These are phyloP conservation scores for Cliona cf. orientalis DNA, from an alignment of 37 sponge, comb jelly and placozoan genomes.

Conservation along the genomic window DNA sequence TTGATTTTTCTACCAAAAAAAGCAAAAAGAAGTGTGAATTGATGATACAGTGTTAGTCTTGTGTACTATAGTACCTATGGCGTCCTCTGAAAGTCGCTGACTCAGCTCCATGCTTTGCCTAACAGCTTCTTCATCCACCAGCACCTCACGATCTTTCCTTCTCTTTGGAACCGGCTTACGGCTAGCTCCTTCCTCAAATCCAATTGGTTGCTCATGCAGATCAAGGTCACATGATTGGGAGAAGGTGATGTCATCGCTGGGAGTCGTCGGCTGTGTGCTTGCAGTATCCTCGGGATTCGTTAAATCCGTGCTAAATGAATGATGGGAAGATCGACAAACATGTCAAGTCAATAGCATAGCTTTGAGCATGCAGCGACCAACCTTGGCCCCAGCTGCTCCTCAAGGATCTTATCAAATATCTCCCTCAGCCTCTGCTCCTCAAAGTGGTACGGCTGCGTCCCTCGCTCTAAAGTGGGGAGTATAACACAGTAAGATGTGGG, in stretches of 20 bases:
- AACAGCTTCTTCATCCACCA: slow-evolving; percentile 43
- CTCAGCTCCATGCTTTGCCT: slow-evolving; percentile 49
- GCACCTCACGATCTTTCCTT: neutral
- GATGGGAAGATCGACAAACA: neutral
- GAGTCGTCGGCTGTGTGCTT: neutral
- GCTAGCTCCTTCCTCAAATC: neutral
- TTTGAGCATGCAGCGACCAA: neutral
- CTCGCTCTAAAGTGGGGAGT: neutral
- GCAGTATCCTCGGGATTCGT: neutral
- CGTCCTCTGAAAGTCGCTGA: slow-evolving; percentile 38
- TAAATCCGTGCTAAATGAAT: too few species aligned
- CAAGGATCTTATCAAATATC: slow-evolving; percentile 7
- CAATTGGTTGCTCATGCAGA: slow-evolving; percentile 4
- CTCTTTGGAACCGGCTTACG: neutral
- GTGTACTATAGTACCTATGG: slow-evolving; percentile 29
- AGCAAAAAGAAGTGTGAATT: neutral
- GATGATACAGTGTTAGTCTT: neutral
- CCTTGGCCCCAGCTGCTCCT: slow-evolving; percentile 26
- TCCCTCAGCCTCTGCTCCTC: slow-evolving; percentile 7
- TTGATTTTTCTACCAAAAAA: slow-evolving; percentile 17
- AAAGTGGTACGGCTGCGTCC: neutral
- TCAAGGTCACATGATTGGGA: slow-evolving; percentile 52
- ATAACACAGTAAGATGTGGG: neutral
- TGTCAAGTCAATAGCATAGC: neutral
- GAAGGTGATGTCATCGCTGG: neutral